Conservation (phyloP, 2,888 invertebrate species). For the Lamellibrachia columna region DNA sequence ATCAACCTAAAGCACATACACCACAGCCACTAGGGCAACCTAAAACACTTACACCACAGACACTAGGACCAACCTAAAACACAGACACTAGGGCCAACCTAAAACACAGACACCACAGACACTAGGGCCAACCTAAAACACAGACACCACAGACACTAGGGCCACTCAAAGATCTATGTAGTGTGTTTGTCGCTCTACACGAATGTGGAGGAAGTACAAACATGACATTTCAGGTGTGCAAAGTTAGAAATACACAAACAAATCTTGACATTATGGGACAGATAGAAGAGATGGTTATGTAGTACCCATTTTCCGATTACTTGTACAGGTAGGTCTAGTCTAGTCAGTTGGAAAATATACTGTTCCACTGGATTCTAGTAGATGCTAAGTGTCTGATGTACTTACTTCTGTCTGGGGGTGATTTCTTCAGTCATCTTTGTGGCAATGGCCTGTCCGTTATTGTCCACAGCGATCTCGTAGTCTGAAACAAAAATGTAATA, state of each 20-base stretch:
- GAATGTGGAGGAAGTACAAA: not conserved
- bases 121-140: too few relatives aligned
- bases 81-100: too few relatives aligned
- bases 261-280: too few relatives aligned
- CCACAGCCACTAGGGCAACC: too few relatives aligned
- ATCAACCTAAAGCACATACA: too few relatives aligned
- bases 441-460: not conserved
- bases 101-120: too few relatives aligned
- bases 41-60: too few relatives aligned
- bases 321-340: not conserved
- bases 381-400: not conserved
- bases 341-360: not conserved
- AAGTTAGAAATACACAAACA: too few relatives aligned
- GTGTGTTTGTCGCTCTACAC: not conserved
- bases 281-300: too few relatives aligned
- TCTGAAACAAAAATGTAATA: constrained; percentile 13
- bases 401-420: constrained; percentile 8
- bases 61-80: too few relatives aligned
- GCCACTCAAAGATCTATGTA: constrained; percentile 56
- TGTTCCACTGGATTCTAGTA: not conserved
- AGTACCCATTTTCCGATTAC: not conserved
- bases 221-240: too few relatives aligned
- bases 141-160: constrained; percentile 71
- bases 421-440: constrained; percentile 5
- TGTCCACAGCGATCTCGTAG: constrained; percentile 22